phyloP scores from a whole-genome alignment of 1,140 invertebrate species.

The Lamellibrachia luymesi region DNA sequence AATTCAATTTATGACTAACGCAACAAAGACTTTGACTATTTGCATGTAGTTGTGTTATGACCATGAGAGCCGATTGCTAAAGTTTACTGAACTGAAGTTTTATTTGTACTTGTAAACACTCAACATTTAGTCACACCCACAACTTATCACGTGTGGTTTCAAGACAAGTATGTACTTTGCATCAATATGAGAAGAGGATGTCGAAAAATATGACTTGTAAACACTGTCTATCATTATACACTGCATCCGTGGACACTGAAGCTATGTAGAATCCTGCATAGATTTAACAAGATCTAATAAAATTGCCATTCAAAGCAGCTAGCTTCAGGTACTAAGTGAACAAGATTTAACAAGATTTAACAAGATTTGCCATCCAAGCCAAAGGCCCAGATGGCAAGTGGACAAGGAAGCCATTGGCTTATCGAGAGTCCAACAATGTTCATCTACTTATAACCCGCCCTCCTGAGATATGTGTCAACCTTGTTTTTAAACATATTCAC shows the following conservation, averaged over 20 bases:
- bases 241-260: not conserved
- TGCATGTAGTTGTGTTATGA: not conserved
- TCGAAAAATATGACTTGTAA: conserved; percentile 6
- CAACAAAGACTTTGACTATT: not conserved
- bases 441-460: no score
- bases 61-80: not conserved
- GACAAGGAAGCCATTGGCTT: no score
- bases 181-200: not conserved
- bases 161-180: not conserved
- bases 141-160: not conserved
- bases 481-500: no score
- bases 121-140: not conserved
- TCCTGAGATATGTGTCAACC: no score
- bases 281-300: not conserved
- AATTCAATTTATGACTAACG: not conserved
- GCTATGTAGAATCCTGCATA: not conserved
- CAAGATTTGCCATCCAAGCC: no score
- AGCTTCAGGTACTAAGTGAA: no score
- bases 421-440: no score
- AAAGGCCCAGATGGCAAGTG: no score
- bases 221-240: not conserved
- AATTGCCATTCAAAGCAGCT: not conserved
- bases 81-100: not conserved
- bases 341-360: no score
- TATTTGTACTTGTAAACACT: not conserved